These are phyloP conservation scores for Papilio polyxenes DNA, from an alignment of 1,140 invertebrate species.

Conservation along the genomic window DNA sequence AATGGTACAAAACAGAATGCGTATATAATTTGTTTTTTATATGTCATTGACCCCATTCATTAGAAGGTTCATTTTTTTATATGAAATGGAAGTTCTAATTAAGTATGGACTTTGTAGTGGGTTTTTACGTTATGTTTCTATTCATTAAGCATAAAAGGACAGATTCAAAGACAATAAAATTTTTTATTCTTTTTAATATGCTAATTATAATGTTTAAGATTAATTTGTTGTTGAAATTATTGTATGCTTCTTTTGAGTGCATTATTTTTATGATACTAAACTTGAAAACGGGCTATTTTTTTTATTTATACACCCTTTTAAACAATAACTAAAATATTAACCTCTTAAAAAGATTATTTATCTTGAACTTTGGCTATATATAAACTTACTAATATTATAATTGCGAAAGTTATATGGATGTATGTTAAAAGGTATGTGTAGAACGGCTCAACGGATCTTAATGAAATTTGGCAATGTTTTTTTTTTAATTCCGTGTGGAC, in stretches of 20 bases:
- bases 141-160: constrained; percentile 2
- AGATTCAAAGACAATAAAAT: neutral
- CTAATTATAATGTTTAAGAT: neutral
- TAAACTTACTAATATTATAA: no score
- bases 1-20: neutral
- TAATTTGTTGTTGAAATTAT: neutral
- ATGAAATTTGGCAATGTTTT: no score
- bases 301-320: no score
- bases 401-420: no score
- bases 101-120: neutral
- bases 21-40: constrained; percentile 16
- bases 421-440: no score
- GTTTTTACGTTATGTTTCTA: neutral
- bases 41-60: constrained; percentile 18
- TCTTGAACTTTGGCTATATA: no score
- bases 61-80: neutral
- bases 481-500: no score
- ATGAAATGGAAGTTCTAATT: neutral
- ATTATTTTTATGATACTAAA: no score
- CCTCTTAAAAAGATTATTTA: no score
- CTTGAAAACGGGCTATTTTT: no score
- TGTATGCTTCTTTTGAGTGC: neutral
- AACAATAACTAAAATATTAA: no score
- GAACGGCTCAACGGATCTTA: no score
- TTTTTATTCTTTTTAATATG: neutral